Percentiles rank a stretch among this genome's conserved stretches.
Conservation (phyloP, 2,113 vertebrate genomes). For the Phalacrocorax aristotelis region DNA sequence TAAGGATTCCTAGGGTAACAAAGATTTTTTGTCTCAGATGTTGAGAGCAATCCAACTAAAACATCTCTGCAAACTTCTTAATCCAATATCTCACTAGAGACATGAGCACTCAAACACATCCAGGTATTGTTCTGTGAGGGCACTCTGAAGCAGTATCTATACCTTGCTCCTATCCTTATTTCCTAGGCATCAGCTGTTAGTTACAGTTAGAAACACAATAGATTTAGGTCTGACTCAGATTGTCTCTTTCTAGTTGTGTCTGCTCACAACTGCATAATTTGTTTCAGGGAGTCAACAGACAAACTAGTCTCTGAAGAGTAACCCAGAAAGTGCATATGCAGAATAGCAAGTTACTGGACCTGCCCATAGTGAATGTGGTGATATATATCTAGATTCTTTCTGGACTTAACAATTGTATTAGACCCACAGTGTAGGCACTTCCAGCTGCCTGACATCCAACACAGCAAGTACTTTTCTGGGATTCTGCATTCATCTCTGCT, state of each 20-base stretch:
- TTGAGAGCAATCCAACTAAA: not conserved
- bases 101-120: not conserved
- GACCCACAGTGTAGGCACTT: not conserved
- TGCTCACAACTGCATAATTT: not conserved
- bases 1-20: not conserved
- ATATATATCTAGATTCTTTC: not conserved
- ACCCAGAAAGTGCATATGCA: not conserved
- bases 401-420: not conserved
- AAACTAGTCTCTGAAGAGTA: not conserved
- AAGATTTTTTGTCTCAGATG: not conserved
- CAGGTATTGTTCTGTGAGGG: not conserved
- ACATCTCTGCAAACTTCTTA: not conserved
- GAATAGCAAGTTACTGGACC: not conserved
- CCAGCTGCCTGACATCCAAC: not conserved
- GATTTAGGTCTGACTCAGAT: not conserved
- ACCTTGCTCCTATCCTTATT: not conserved
- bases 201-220: not conserved
- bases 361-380: not conserved
- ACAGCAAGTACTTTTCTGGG: not conserved
- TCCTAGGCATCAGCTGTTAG: not conserved
- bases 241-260: not conserved
- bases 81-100: not conserved
- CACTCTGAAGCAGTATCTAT: not conserved
- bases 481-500: not conserved
- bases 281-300: not conserved